phyloP scores from a whole-genome alignment of 2,888 invertebrate genomes.

The Anthophora plumipes region DNA sequence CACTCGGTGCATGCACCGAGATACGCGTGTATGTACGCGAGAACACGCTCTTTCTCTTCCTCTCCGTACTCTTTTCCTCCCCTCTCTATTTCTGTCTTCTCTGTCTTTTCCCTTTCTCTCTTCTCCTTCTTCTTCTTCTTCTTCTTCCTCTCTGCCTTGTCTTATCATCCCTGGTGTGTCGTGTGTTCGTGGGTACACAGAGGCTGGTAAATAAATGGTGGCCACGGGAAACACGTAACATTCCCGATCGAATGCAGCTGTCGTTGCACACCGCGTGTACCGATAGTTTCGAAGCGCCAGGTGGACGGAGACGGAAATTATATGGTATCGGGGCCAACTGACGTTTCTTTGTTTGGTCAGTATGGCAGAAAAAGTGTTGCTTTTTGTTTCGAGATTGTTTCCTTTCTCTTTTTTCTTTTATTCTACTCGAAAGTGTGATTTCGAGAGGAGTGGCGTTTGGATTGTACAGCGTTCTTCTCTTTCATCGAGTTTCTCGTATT shows the following conservation, averaged over 20 bases:
- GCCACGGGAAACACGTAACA: constrained; percentile 54
- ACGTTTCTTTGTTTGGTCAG: background rate
- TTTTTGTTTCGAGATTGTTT: constrained; percentile 8
- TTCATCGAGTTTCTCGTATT: no score
- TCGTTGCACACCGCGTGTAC: constrained; percentile 46
- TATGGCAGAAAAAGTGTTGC: constrained; percentile 1
- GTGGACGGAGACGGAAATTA: constrained; percentile 4
- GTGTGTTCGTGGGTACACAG: constrained; percentile 35
- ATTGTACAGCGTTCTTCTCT: no score
- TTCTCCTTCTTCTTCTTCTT: background rate
- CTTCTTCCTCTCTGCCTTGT: constrained; percentile 9
- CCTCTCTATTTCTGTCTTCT: no score
- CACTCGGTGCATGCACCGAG: constrained; percentile 19
- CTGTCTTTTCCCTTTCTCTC: background rate
- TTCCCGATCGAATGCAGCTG: constrained; percentile 59
- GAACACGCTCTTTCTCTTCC: background rate
- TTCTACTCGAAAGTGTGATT: background rate
- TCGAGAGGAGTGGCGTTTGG: background rate
- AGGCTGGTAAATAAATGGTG: constrained; percentile 54
- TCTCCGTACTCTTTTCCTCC: no score
- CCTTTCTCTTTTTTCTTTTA: no score
- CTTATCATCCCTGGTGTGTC: constrained; percentile 43
- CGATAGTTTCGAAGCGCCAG: constrained; percentile 34
- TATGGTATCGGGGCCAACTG: background rate
- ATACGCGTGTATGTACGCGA: constrained; percentile 19